Evolutionary conservation across 1,140 invertebrate species (phyloP).

Genomic region (Laupala kohalensis): DNA sequence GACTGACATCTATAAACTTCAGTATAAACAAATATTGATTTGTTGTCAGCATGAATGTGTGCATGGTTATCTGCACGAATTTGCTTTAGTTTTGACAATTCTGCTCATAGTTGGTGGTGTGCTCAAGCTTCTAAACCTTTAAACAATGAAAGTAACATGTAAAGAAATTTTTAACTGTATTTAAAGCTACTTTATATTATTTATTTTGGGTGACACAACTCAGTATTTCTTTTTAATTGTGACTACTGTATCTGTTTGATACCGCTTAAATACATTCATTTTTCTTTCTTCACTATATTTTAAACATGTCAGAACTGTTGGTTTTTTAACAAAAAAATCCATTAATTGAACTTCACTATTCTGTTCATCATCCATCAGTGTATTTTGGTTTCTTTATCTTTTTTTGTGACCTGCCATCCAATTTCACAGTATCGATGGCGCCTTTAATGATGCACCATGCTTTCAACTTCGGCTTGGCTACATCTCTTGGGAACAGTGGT

Average conservation of each 20-base stretch:
- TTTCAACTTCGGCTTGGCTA: slow-evolving; percentile 41
- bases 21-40: neutral
- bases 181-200: neutral
- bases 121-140: neutral
- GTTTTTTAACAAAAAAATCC: neutral
- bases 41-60: neutral
- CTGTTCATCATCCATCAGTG: neutral
- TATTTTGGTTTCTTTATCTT: slow-evolving; percentile 13
- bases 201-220: neutral
- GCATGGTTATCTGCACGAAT: neutral
- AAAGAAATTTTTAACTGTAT: neutral
- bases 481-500: slow-evolving; percentile 30
- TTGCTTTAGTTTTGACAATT: neutral
- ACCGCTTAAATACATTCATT: neutral
- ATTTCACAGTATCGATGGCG: slow-evolving; percentile 16
- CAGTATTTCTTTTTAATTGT: neutral
- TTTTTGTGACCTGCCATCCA: slow-evolving; percentile 13
- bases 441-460: slow-evolving; percentile 42
- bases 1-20: neutral
- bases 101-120: neutral
- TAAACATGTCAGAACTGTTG: neutral
- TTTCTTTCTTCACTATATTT: neutral
- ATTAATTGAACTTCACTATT: neutral
- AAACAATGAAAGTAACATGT: neutral
- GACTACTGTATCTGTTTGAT: neutral